Base-by-base conservation (phyloP, 2,113 vertebrate genomes). In the Pluvianellus socialis region DNA sequence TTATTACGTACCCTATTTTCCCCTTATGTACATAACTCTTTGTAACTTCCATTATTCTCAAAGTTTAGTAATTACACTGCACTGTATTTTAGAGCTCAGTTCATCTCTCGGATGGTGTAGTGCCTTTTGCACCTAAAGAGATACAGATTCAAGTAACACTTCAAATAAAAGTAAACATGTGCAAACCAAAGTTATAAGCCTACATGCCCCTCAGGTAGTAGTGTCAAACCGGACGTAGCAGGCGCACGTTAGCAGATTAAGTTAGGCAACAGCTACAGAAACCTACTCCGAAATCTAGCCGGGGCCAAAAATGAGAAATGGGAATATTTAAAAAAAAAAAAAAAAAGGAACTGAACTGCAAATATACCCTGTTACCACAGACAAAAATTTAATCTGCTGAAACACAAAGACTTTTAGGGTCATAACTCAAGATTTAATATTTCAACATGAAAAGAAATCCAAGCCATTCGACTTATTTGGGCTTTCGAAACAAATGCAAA, bases 101-200 rank as follows among this genome's bases (percentile, higher is more conserved):
- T 92, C 88, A 28, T 67, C 68, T 49, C 82, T 44, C 58, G 81
- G 61, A 20, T 8, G 14, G 49, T 22, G 65, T 12, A 35, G 83
- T 22, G 44, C 83, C 75, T 84, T 45, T 79, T 75, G 96, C 94
- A 77, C 95, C 89, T 14, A 14, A 65, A 65, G 61, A 90, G 91
- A 93, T 3, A 93, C 47, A 28, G 56, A 96, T 97, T 98, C 98
- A 98, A 98, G 98, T 98, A 98, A 98, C 97, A 97, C 96, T 97
- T 97, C 94, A 96, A 97, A 96, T 65, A 50, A 96, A 94, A 93
- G 96, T 94, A 94, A 96, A 95, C 47, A 77, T 97, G 97, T 97
- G 97, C 98, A 98, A 98, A 98, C 94, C 96, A 35, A 94, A 95
- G 68, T 12, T 11, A 18, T 24, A 65, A 84, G 81, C 85, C 97